A percentile compares a stretch with the other conserved stretches of the same genome.
Evolutionary conservation across 1,140 invertebrate species (phyloP).

Genomic region (Zaprionus taronus): DNA sequence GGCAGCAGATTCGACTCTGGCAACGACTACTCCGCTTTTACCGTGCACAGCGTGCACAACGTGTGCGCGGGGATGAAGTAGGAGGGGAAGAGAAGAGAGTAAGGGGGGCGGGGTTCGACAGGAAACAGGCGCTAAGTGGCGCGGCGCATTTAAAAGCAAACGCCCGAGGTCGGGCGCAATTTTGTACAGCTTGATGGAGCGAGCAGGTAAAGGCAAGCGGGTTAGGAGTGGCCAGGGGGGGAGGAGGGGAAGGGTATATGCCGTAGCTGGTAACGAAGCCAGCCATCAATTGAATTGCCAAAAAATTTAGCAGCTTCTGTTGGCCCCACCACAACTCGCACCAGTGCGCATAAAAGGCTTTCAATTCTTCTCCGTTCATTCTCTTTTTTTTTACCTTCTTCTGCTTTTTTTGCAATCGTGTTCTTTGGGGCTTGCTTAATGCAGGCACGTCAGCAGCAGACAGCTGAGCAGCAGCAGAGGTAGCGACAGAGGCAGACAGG

Average conservation of each 20-base stretch:
- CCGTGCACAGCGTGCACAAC: constrained; percentile 15
- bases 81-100: not conserved
- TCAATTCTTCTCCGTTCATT: constrained; percentile 61
- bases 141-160: constrained; percentile 77
- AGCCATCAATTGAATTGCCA: constrained; percentile 80
- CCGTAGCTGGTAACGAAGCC: constrained; percentile 36
- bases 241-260: not conserved
- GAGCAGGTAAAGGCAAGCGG: not conserved
- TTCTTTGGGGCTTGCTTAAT: constrained; percentile 66
- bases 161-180: constrained; percentile 56
- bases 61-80: not conserved
- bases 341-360: constrained; percentile 71
- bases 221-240: not conserved
- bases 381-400: not conserved
- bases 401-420: constrained; percentile 20
- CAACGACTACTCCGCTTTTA: not conserved
- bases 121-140: constrained; percentile 75
- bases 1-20: not conserved
- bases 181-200: constrained; percentile 20
- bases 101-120: constrained; percentile 17
- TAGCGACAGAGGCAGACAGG: constrained; percentile 34
- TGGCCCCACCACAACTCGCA: constrained; percentile 7
- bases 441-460: constrained; percentile 77
- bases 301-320: constrained; percentile 81
- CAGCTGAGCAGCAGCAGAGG: constrained; percentile 29